These are phyloP conservation scores for Macrostomum lignano DNA, from an alignment of 1,140 invertebrate genomes.

Conservation along the genomic window DNA sequence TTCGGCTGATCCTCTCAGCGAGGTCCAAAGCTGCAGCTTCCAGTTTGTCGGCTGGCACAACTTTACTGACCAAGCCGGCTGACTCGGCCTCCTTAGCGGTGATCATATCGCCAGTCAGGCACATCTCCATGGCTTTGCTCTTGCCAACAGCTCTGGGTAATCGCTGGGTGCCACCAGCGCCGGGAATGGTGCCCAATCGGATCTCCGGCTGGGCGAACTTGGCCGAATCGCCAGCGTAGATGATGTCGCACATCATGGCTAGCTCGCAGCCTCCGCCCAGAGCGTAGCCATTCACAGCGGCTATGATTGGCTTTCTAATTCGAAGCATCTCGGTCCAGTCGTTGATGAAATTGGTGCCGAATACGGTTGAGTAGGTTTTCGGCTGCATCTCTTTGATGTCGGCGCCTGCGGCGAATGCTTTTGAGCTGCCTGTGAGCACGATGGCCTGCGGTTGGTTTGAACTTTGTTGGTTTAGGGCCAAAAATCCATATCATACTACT, in stretches of 20 bases:
- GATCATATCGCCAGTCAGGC: constrained; percentile 7
- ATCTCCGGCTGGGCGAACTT: constrained; percentile 95
- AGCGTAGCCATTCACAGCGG: constrained; percentile 88
- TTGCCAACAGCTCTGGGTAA: constrained; percentile 62
- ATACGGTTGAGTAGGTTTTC: constrained; percentile 42
- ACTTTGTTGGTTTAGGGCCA: too few relatives aligned
- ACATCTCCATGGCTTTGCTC: constrained; percentile 92
- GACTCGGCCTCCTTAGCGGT: neutral
- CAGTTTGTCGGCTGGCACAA: constrained; percentile 62
- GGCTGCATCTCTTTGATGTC: constrained; percentile 88
- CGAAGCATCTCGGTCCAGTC: constrained; percentile 47
- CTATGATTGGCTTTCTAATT: constrained; percentile 68
- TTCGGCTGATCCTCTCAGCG: constrained; percentile 65
- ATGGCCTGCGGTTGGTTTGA: too few relatives aligned
- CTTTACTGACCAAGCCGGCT: constrained; percentile 52
- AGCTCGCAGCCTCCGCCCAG: constrained; percentile 84
- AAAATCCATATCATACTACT: too few relatives aligned
- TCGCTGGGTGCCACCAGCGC: constrained; percentile 82
- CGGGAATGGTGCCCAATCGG: constrained; percentile 74
- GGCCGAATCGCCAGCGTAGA: constrained; percentile 86
- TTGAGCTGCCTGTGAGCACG: constrained; percentile 75
- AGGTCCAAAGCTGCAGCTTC: constrained; percentile 51
- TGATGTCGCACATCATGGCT: constrained; percentile 97
- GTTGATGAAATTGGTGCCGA: constrained; percentile 41
- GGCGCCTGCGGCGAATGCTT: constrained; percentile 73